phyloP scores from a whole-genome alignment of 2,797 vertebrate species.

The Meriones psammophilus region DNA sequence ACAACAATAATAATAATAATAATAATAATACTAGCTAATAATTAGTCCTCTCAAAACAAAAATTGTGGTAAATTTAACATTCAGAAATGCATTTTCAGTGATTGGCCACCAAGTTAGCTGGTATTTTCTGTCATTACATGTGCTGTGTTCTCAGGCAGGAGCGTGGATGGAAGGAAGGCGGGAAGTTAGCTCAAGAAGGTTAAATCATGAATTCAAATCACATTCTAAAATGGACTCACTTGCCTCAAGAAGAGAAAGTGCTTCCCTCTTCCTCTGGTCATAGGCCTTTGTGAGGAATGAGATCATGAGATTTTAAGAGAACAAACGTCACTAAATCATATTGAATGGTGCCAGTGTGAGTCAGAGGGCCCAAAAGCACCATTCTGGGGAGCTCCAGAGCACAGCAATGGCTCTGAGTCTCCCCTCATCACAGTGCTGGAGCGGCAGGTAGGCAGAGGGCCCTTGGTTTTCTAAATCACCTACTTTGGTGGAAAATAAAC shows the following conservation, averaged over 20 bases:
- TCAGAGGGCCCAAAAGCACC: not conserved
- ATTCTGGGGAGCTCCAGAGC: not conserved
- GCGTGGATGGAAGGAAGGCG: not conserved
- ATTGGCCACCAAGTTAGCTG: not conserved
- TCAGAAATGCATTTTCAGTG: not conserved
- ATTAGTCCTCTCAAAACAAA: not conserved
- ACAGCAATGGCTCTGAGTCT: not conserved
- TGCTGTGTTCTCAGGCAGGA: not conserved
- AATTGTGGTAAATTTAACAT: not conserved
- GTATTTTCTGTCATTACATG: not conserved
- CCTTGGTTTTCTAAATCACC: not conserved
- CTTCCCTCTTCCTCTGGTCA: not conserved
- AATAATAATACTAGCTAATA: not conserved
- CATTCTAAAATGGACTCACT: not conserved
- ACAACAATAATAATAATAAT: not conserved
- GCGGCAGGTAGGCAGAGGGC: not conserved
- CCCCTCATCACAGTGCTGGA: not conserved
- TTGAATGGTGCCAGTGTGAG: not conserved
- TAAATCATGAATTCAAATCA: not conserved
- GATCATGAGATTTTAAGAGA: constrained; percentile 17
- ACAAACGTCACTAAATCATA: not conserved
- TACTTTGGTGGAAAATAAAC: constrained; percentile 9
- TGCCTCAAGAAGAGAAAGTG: constrained; percentile 21
- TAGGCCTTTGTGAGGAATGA: not conserved
- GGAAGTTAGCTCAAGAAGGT: not conserved